Base-by-base conservation (phyloP, 1,140 invertebrate species). In the Listronotus bonariensis region DNA sequence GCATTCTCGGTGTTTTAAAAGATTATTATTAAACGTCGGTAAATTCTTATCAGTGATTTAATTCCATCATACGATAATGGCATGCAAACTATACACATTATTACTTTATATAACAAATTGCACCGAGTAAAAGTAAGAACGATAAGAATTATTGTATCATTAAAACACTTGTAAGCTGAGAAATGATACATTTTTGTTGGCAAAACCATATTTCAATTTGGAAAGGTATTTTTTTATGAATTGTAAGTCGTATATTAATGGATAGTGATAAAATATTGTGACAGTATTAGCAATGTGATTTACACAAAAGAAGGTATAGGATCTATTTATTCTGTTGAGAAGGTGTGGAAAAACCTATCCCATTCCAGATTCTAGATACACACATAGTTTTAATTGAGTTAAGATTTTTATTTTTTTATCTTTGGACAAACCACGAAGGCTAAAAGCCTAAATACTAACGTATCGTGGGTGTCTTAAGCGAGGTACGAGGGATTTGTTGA, bases 31-130 rank as follows among this genome's bases (percentile, higher is more conserved):
- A 65, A 65, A 65, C 17, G 54, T 7, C 11, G 49, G 14, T 46
- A 65, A 65, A 56, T 65, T 51, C 51, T 65, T 65, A 56, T 41
- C 36, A 31, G 20, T 38, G 32, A 56, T 56, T 65, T 65, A 65
- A 56, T 65, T 56, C 52, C 36, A 57, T 41, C 36, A 20, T 14
- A 49, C 41, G 59, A 65, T 57, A 57, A 56, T 49, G 45, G 62
- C 49, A 57, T 57, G 53, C 53, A 42, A 57, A 65, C 56, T 57
- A 49, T 65, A 65, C 62, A 53, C 51, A 45, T 48, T 65, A 65
- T 26, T 56, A 65, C 62, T 65, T 65, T 65, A 36, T 56, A 56
- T 65, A 65, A 65, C 62, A 65, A 65, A 65, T 65, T 65, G 53
- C 52, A 17, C 41, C 31, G 53, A 45, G 51, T 52, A 48, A 57